These are phyloP conservation scores for Aplidium turbinatum DNA, from an alignment of 23 tunicate genomes.

Conservation along the genomic window DNA sequence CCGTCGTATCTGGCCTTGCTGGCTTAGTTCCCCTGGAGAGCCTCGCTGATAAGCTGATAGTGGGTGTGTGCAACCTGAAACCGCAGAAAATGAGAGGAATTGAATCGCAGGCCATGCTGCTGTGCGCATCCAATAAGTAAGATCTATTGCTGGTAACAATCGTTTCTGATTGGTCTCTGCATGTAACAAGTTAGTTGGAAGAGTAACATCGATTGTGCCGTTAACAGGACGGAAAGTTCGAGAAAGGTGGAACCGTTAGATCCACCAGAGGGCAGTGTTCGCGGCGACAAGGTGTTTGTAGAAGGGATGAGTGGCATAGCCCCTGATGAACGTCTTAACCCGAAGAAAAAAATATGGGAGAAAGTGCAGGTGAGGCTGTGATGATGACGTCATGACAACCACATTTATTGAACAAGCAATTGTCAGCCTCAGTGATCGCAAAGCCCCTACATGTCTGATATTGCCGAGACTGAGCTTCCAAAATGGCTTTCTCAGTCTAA, in stretches of 20 bases:
- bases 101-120: conserved; percentile 92
- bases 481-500: too few species aligned
- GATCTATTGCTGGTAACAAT: too few species aligned
- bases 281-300: conserved; percentile 78
- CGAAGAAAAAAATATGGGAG: conserved; percentile 94
- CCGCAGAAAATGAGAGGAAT: conserved; percentile 99
- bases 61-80: conserved; percentile 90
- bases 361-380: conserved; percentile 66
- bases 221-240: conserved; percentile 33
- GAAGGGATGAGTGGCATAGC: conserved; percentile 45
- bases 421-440: too few species aligned
- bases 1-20: conserved; percentile 89
- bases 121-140: conserved; percentile 86
- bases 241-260: conserved; percentile 71
- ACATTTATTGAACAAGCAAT: too few species aligned
- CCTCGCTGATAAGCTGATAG: conserved; percentile 72
- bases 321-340: conserved; percentile 76
- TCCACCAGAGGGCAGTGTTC: conserved; percentile 66
- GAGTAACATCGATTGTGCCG: too few species aligned
- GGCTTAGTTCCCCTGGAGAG: conserved; percentile 83
- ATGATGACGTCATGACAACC: too few species aligned
- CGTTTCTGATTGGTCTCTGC: too few species aligned
- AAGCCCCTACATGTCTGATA: too few species aligned
- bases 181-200: too few species aligned
- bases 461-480: too few species aligned